phyloP scores from a whole-genome alignment of 2,113 vertebrate species.

The Cervus canadensis region DNA sequence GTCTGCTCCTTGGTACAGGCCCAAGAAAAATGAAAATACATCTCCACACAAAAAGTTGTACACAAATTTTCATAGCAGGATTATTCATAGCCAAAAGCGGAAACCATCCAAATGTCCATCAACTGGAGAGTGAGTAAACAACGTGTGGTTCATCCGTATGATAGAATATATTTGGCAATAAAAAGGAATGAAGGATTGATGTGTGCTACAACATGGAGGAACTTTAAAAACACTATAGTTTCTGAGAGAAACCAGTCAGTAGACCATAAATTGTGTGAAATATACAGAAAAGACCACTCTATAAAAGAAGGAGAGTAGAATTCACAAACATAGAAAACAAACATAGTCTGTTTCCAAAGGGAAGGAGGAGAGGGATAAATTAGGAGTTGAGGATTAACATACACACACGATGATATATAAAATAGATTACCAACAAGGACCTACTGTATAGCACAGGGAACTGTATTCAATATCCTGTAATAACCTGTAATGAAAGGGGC shows the following conservation, averaged over 20 bases:
- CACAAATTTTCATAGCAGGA: neutral
- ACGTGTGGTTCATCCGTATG: accelerated
- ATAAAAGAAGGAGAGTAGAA: neutral
- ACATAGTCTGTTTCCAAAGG: neutral
- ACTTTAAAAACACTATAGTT: neutral
- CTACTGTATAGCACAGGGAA: neutral
- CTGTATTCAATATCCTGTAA: neutral
- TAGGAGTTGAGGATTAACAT: neutral
- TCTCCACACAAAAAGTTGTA: neutral
- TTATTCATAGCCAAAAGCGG: neutral
- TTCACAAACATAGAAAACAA: neutral
- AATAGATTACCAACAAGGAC: neutral
- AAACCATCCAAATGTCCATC: neutral
- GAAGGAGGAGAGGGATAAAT: neutral
- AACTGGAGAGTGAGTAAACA: neutral
- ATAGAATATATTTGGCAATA: neutral
- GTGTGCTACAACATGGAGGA: accelerated
- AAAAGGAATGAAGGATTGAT: neutral
- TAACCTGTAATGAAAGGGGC: neutral
- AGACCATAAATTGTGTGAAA: neutral
- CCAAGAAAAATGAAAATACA: neutral
- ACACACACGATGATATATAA: no score
- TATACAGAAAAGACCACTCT: neutral
- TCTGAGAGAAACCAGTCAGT: neutral
- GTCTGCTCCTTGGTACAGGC: neutral